phyloP scores from a whole-genome alignment of 2,113 vertebrate genomes.

The Paracanthobrama guichenoti region DNA sequence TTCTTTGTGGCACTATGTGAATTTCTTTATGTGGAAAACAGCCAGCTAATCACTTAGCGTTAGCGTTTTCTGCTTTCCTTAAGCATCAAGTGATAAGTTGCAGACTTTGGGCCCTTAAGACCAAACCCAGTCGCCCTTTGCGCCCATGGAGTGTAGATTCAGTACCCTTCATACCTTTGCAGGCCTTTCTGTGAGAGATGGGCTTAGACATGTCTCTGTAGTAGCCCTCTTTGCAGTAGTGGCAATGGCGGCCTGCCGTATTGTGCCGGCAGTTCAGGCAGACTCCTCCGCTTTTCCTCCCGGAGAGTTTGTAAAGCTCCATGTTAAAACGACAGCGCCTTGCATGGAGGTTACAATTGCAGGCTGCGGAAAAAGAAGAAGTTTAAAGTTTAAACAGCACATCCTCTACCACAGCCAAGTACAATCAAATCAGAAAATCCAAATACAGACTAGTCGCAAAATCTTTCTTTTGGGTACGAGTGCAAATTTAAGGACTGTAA shows the following conservation, averaged over 20 bases:
- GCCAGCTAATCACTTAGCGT: not conserved
- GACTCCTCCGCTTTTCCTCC: conserved; percentile 92
- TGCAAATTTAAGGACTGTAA: not conserved
- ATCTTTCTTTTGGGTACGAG: not conserved
- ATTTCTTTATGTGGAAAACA: conserved; percentile 8
- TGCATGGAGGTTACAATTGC: conserved; percentile 95
- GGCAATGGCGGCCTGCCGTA: conserved; percentile 92
- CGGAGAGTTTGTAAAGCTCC: conserved; percentile 95
- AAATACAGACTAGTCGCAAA: not conserved
- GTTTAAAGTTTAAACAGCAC: not conserved
- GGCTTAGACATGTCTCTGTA: conserved; percentile 93
- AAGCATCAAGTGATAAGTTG: not conserved
- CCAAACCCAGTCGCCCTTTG: not conserved
- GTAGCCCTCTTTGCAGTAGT: conserved; percentile 97
- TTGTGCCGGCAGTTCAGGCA: conserved; percentile 97
- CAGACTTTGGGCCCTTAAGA: not conserved
- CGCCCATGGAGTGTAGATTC: not conserved
- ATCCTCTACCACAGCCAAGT: not conserved
- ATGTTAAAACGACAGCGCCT: conserved; percentile 96
- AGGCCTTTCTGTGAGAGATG: conserved; percentile 94
- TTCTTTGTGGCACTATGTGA: not conserved
- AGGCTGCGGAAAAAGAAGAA: conserved; percentile 74
- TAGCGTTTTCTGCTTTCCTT: not conserved
- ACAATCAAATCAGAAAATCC: not conserved
- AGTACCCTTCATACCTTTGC: conserved; percentile 83